These are phyloP conservation scores for Nowickia ferox DNA, from an alignment of 2,888 invertebrate genomes.

Conservation along the genomic window DNA sequence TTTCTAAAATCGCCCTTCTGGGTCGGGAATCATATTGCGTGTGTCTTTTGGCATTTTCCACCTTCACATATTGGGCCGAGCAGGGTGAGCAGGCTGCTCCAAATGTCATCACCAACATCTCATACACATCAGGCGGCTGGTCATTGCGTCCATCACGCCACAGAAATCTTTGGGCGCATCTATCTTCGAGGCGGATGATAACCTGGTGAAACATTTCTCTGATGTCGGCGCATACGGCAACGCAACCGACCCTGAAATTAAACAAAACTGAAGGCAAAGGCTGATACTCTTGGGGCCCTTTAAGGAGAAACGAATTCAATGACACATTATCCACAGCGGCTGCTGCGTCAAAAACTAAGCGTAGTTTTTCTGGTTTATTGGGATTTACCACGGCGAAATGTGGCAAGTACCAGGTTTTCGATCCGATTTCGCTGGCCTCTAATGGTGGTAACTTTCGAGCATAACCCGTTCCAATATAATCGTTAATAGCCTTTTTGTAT, in stretches of 20 bases:
- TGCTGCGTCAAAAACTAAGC: constrained; percentile 21
- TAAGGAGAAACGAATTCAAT: constrained; percentile 17
- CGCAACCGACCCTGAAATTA: constrained; percentile 26
- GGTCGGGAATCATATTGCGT: constrained; percentile 50
- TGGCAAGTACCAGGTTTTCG: too few relatives aligned
- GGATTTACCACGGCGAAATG: neutral
- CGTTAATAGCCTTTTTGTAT: too few relatives aligned
- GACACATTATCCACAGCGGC: constrained; percentile 12
- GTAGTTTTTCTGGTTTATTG: constrained; percentile 18
- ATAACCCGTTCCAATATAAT: too few relatives aligned
- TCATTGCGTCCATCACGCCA: neutral
- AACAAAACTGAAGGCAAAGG: constrained; percentile 35
- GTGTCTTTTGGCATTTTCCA: constrained; percentile 42
- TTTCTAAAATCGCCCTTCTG: constrained; percentile 39
- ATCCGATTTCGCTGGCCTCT: too few relatives aligned
- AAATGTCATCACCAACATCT: constrained; percentile 45
- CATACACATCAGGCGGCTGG: neutral
- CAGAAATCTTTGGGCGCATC: neutral
- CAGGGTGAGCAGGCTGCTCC: constrained; percentile 19
- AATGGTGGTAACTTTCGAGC: too few relatives aligned
- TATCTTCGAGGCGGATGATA: neutral
- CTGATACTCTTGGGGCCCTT: constrained; percentile 26
- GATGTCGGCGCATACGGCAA: constrained; percentile 30
- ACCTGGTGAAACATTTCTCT: constrained; percentile 44
- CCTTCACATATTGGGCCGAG: constrained; percentile 32